Evolutionary conservation across 2,113 vertebrate genomes (phyloP), one percentile per base, ranked within the genome.

Genomic region (Carlito syrichta): DNA sequence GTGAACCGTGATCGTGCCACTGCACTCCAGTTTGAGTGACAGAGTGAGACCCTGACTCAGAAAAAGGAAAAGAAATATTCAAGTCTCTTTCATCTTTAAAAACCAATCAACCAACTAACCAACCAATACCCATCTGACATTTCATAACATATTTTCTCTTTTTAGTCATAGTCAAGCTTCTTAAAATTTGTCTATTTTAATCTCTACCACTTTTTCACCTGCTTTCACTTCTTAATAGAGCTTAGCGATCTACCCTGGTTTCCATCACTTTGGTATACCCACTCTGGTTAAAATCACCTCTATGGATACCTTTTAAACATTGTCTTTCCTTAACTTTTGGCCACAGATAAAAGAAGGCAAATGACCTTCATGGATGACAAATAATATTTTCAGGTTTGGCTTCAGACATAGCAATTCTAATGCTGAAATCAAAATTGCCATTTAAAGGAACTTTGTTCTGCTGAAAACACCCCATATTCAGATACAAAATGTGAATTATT

Each of bases 401-500:
- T 63, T 48, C 71, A 96, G 66, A 66, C 54, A 63, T 4, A 40
- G 60, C 14, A n/a, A 77, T 90, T 77, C 94, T 90, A 68, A 83
- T 87, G 86, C 66, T 52, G 50, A 78, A 90, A 69, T 84, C 81
- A 88, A 91, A 96, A 69, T 50, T 74, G 68, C 54, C 66, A 86
- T 68, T 85, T 66, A 60, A 62, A 91, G 52, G 74, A 69, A 71
- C 56, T 58, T 96, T 96, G 68, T 91, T 96, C 97, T 91, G 85
- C 38, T 30, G 77, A 91, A 96, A 94, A 96, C 93, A 95, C n/a
- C 58, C 60, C 43, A n/a, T 78, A 82, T 91, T 96, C 96, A 93
- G 91, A 94, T 35, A 95, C 7, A 78, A 96, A 97, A 89, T 86
- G 91, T 96, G 97, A 97, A 96, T 98, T 96, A 98, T 98, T 97